A percentile compares a stretch with the other conserved stretches of the same genome.
Evolutionary conservation across 2,113 vertebrate species (phyloP).

Genomic region (Urocitellus parryii): DNA sequence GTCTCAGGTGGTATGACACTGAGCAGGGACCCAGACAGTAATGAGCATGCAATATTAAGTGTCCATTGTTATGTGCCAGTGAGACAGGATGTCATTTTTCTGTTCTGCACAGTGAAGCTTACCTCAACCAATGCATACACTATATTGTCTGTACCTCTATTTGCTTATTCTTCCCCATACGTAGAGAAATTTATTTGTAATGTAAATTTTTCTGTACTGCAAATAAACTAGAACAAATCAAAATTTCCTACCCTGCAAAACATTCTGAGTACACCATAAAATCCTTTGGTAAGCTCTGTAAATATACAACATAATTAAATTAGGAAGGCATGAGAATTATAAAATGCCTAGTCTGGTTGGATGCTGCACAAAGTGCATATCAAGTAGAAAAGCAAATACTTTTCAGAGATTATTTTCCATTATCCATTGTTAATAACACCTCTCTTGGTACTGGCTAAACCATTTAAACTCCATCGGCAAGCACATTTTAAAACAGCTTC

Average conservation of each 20-base stretch:
- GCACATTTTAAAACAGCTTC: conserved; percentile 72
- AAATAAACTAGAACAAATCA: conserved; percentile 64
- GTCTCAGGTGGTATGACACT: background rate
- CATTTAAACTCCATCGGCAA: conserved; percentile 36
- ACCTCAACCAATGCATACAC: background rate
- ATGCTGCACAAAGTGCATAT: background rate
- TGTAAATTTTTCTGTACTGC: background rate
- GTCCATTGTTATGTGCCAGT: background rate
- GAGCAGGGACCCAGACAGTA: background rate
- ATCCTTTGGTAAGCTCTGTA: conserved; percentile 31
- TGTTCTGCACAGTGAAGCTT: background rate
- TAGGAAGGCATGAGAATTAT: conserved; percentile 5
- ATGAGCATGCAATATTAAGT: background rate
- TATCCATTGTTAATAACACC: conserved; percentile 60
- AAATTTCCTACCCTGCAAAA: conserved; percentile 39
- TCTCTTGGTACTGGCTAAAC: background rate
- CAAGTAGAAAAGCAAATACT: conserved; percentile 70
- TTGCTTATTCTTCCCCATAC: background rate
- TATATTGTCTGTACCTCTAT: background rate
- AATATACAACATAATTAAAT: conserved; percentile 65
- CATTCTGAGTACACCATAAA: conserved; percentile 62
- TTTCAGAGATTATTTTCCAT: conserved; percentile 43
- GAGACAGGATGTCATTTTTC: background rate
- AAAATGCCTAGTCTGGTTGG: background rate
- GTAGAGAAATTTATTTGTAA: conserved; percentile 32